Evolutionary conservation across 2,888 invertebrate genomes (phyloP).

Genomic region (Chesias legatella): DNA sequence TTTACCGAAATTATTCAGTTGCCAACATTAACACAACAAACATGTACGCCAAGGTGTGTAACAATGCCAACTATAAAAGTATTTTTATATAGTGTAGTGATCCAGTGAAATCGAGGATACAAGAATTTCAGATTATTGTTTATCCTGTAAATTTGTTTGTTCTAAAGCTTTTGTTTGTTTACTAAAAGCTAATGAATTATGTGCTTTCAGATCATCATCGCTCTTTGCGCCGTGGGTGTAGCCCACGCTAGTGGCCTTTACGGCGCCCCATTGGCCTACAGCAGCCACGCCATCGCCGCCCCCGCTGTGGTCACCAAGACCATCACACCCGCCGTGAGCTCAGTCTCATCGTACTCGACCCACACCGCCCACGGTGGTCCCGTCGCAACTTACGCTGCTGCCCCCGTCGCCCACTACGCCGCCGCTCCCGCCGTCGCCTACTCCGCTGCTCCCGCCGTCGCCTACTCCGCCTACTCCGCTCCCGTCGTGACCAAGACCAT

Average conservation of each 20-base stretch:
- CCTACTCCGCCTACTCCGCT: slow-evolving; percentile 81
- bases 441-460: slow-evolving; percentile 81
- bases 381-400: slow-evolving; percentile 45
- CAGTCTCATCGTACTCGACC: slow-evolving; percentile 50
- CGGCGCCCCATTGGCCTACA: slow-evolving; percentile 71
- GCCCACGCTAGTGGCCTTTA: slow-evolving; percentile 79
- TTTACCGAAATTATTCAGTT: slow-evolving; percentile 74
- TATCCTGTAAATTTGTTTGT: too few species aligned
- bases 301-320: slow-evolving; percentile 47
- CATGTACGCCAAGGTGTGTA: slow-evolving; percentile 78
- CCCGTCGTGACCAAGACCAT: slow-evolving; percentile 50
- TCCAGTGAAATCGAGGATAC: too few species aligned
- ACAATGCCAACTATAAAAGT: slow-evolving; percentile 16
- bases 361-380: slow-evolving; percentile 45
- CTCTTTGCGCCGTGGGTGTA: slow-evolving; percentile 81
- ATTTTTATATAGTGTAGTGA: slow-evolving; percentile 6
- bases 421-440: slow-evolving; percentile 48
- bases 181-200: background rate
- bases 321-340: slow-evolving; percentile 47
- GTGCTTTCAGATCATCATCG: slow-evolving; percentile 71
- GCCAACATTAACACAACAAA: slow-evolving; percentile 70
- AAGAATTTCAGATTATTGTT: too few species aligned
- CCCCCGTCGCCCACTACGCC: slow-evolving; percentile 45
- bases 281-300: slow-evolving; percentile 60
- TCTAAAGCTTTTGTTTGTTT: too few species aligned